These are phyloP conservation scores for Thunnus thynnus DNA, from an alignment of 2,113 vertebrate genomes.

Conservation along the genomic window DNA sequence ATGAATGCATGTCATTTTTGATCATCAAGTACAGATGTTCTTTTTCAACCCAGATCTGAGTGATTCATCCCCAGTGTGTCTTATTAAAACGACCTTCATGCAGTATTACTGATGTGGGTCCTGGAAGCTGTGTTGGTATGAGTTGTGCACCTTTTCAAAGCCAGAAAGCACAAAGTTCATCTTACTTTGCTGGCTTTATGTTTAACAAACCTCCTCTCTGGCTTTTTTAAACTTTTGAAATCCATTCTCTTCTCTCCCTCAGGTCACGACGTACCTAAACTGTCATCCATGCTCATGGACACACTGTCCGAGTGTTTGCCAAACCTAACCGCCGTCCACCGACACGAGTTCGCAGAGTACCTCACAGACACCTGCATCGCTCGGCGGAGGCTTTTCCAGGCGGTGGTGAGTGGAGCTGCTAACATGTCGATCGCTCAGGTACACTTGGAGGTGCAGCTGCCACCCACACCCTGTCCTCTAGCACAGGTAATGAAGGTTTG, in stretches of 20 bases:
- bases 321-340: constrained; percentile 57
- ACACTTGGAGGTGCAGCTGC: constrained; percentile 67
- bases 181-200: neutral
- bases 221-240: neutral
- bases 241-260: constrained; percentile 8
- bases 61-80: constrained; percentile 4
- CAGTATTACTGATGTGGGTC: neutral
- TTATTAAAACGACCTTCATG: constrained; percentile 13
- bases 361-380: constrained; percentile 55
- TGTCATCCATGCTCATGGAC: constrained; percentile 46
- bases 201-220: neutral
- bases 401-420: constrained; percentile 35
- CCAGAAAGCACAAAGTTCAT: too few relatives aligned
- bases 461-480: constrained; percentile 65
- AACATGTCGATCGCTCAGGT: constrained; percentile 5
- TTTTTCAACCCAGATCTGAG: too few relatives aligned
- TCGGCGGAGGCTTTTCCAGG: constrained; percentile 69
- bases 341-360: constrained; percentile 46
- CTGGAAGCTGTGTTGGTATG: neutral
- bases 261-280: constrained; percentile 50
- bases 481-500: constrained; percentile 43
- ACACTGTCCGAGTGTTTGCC: constrained; percentile 51
- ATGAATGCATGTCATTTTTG: too few relatives aligned
- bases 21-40: too few relatives aligned
- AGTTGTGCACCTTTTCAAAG: too few relatives aligned